phyloP scores from a whole-genome alignment of 2,888 invertebrate species.

The Hypolimnas misippus region DNA sequence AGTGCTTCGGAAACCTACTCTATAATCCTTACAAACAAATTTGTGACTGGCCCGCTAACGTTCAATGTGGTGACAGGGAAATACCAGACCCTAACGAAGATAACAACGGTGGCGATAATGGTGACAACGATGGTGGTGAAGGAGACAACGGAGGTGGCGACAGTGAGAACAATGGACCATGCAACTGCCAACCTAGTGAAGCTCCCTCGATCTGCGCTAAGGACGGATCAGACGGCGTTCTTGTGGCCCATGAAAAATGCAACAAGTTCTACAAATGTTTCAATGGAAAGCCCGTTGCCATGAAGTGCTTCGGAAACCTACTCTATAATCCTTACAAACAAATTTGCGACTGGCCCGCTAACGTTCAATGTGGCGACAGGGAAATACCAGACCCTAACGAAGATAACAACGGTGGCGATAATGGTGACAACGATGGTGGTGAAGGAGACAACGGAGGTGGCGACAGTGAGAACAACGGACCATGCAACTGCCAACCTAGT shows the following conservation, averaged over 20 bases:
- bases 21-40: constrained; percentile 49
- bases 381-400: neutral
- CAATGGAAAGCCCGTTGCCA: neutral
- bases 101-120: constrained; percentile 27
- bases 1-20: constrained; percentile 45
- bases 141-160: constrained; percentile 16
- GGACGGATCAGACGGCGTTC: neutral
- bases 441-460: neutral
- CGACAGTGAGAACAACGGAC: constrained; percentile 12
- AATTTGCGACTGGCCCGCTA: constrained; percentile 20
- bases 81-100: constrained; percentile 40
- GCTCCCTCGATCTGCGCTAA: neutral
- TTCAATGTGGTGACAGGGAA: constrained; percentile 50
- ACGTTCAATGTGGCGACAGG: constrained; percentile 1
- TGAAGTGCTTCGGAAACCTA: neutral
- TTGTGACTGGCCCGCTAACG: constrained; percentile 53
- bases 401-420: neutral
- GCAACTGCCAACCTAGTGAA: constrained; percentile 1
- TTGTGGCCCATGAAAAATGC: constrained; percentile 7
- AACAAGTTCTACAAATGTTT: constrained; percentile 5
- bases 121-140: constrained; percentile 35
- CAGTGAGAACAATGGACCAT: neutral
- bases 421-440: neutral
- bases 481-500: constrained; percentile 38
- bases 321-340: neutral